These are phyloP conservation scores for Drosophila santomea DNA, from an alignment of 1,140 invertebrate genomes.

Conservation along the genomic window DNA sequence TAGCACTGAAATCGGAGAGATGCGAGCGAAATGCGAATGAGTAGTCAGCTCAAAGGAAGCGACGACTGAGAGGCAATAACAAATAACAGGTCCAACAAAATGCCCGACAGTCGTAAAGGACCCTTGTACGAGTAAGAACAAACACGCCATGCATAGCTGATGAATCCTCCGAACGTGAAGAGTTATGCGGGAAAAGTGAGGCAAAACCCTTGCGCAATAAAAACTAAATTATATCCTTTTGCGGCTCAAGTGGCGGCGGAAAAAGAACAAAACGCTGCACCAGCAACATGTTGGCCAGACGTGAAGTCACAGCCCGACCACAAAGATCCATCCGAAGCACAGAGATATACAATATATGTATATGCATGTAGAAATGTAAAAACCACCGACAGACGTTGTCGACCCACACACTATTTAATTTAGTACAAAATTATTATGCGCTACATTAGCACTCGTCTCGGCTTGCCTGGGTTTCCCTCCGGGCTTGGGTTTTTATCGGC, in stretches of 20 bases:
- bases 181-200: slow-evolving; percentile 15
- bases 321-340: slow-evolving; percentile 26
- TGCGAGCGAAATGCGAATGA: slow-evolving; percentile 26
- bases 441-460: slow-evolving; percentile 73
- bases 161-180: slow-evolving; percentile 52
- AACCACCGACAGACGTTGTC: slow-evolving; percentile 36
- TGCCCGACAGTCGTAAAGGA: slow-evolving; percentile 54
- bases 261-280: slow-evolving; percentile 25
- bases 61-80: slow-evolving; percentile 8
- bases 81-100: slow-evolving; percentile 6
- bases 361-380: slow-evolving; percentile 8
- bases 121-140: slow-evolving; percentile 42
- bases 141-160: slow-evolving; percentile 76
- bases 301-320: slow-evolving; percentile 25
- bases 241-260: slow-evolving; percentile 68
- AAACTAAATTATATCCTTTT: slow-evolving; percentile 83
- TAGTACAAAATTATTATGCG: slow-evolving; percentile 83
- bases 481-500: slow-evolving; percentile 7
- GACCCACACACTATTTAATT: slow-evolving; percentile 82
- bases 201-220: slow-evolving; percentile 66
- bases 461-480: slow-evolving; percentile 11
- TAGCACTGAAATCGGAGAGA: slow-evolving; percentile 41
- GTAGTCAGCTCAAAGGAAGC: slow-evolving; percentile 30
- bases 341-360: slow-evolving; percentile 15
- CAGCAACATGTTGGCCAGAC: slow-evolving; percentile 70